Evolutionary conservation across 2,888 invertebrate genomes (phyloP).

Genomic region (Brenthis hecate): DNA sequence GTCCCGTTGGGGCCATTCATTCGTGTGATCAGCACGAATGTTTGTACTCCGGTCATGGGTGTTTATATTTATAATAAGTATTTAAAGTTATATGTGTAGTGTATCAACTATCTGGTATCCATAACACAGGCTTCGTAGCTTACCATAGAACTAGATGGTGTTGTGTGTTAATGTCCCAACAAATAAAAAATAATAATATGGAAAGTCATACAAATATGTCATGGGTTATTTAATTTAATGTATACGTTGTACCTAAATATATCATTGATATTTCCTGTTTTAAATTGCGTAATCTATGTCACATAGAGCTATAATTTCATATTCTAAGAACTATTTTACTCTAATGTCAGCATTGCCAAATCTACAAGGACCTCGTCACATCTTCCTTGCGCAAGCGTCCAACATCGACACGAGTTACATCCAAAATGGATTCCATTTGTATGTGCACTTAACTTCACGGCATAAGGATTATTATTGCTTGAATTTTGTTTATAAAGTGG

Average conservation of each 20-base stretch:
- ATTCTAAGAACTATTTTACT: conserved; percentile 39
- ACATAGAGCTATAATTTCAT: conserved; percentile 22
- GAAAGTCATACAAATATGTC: too few species aligned
- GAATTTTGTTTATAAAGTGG: conserved; percentile 13
- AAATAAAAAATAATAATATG: too few species aligned
- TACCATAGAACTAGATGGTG: too few species aligned
- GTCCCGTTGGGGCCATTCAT: too few species aligned
- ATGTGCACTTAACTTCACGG: conserved; percentile 8
- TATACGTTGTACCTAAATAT: neutral
- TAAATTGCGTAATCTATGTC: conserved; percentile 11
- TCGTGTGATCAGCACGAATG: too few species aligned
- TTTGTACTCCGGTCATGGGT: too few species aligned
- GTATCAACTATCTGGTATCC: too few species aligned
- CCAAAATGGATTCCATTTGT: neutral
- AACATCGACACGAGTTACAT: conserved; percentile 34
- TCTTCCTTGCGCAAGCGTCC: conserved; percentile 61
- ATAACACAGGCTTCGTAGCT: too few species aligned
- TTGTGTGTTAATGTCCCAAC: too few species aligned
- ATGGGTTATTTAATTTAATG: too few species aligned
- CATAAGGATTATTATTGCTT: conserved; percentile 33
- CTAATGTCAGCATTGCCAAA: conserved; percentile 48
- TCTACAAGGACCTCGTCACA: conserved; percentile 53
- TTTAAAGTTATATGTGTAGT: too few species aligned
- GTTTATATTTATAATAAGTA: too few species aligned
- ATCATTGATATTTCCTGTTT: conserved; percentile 3